These are phyloP conservation scores for Chrysomela aeneicollis DNA, from an alignment of 2,888 invertebrate species.

Conservation along the genomic window DNA sequence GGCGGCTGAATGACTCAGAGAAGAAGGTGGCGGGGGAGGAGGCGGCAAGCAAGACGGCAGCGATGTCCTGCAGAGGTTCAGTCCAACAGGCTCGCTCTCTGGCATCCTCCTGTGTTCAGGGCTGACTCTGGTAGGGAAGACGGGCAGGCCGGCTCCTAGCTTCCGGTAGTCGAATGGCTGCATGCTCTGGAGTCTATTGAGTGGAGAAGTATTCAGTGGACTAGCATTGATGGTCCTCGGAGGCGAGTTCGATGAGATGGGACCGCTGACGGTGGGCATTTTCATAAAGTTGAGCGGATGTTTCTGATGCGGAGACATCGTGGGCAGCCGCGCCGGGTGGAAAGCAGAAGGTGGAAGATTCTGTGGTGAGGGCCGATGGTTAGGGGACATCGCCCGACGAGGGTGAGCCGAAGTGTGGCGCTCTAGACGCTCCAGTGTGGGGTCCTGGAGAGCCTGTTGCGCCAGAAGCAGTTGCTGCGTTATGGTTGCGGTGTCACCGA, in stretches of 20 bases:
- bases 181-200: constrained; percentile 92
- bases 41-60: constrained; percentile 70
- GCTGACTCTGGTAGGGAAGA: constrained; percentile 64
- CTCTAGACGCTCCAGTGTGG: constrained; percentile 66
- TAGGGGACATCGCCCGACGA: constrained; percentile 72
- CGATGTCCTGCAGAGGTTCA: constrained; percentile 69
- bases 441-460: constrained; percentile 69
- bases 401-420: constrained; percentile 59
- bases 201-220: constrained; percentile 73
- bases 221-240: constrained; percentile 68
- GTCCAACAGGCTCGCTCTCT: constrained; percentile 65
- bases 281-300: constrained; percentile 62
- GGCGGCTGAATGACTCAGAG: constrained; percentile 71
- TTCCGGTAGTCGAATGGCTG: constrained; percentile 94
- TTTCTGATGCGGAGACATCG: constrained; percentile 63
- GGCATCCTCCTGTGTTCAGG: constrained; percentile 65
- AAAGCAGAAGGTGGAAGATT: constrained; percentile 63
- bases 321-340: constrained; percentile 59
- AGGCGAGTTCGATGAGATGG: constrained; percentile 70
- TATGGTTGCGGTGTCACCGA: constrained; percentile 87
- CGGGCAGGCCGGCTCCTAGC: constrained; percentile 67
- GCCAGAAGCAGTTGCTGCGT: constrained; percentile 72
- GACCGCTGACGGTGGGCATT: constrained; percentile 62
- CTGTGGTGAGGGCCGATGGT: constrained; percentile 71
- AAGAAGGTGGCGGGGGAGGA: constrained; percentile 66